phyloP scores from a whole-genome alignment of 2,113 vertebrate genomes.

The Corythaeola cristata region DNA sequence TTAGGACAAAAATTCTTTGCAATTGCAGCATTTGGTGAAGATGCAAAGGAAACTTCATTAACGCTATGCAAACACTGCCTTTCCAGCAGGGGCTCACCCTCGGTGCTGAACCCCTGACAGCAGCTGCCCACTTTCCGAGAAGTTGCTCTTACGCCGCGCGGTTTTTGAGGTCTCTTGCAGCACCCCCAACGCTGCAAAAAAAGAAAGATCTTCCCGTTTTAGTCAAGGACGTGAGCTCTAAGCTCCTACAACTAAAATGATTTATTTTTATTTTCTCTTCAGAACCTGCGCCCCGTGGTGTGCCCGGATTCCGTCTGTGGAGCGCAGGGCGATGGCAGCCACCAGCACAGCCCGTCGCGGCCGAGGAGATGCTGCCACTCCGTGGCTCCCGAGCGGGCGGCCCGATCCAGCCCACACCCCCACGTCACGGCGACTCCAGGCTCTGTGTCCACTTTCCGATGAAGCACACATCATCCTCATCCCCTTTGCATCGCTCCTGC shows the following conservation, averaged over 20 bases:
- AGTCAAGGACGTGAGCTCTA: neutral
- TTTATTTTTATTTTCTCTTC: rapidly evolving
- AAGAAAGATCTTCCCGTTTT: neutral
- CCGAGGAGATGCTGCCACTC: neutral
- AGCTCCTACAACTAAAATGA: too few species aligned
- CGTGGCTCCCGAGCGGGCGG: rapidly evolving
- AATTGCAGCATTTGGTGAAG: neutral
- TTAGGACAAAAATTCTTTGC: neutral
- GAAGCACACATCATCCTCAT: rapidly evolving
- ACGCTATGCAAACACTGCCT: rapidly evolving
- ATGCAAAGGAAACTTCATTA: neutral
- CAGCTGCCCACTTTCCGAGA: neutral
- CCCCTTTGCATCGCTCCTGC: rapidly evolving
- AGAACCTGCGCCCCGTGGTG: rapidly evolving
- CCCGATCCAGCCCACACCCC: neutral
- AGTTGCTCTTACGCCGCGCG: rapidly evolving
- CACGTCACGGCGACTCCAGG: rapidly evolving
- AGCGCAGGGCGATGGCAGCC: neutral
- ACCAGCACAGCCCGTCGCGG: rapidly evolving
- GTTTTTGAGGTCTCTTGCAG: neutral
- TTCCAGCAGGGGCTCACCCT: rapidly evolving
- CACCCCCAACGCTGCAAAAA: rapidly evolving
- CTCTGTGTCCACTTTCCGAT: rapidly evolving
- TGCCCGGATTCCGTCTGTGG: rapidly evolving
- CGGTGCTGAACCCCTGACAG: neutral